Percentiles rank a stretch among this genome's conserved stretches.
These are phyloP conservation scores for Drosophila willistoni DNA, from an alignment of 1,140 invertebrate genomes.

Conservation along the genomic window DNA sequence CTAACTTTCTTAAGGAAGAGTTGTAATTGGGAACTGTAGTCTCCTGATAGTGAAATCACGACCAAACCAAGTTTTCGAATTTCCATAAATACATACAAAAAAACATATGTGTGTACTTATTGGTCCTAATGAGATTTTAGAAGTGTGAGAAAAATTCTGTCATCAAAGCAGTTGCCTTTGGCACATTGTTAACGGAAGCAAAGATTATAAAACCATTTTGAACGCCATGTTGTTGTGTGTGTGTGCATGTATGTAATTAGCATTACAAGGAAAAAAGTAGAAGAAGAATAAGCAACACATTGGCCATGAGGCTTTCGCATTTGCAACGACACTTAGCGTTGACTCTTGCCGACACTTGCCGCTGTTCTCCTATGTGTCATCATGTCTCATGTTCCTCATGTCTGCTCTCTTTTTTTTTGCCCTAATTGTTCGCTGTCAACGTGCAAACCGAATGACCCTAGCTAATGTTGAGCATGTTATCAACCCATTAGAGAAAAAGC, in stretches of 20 bases:
- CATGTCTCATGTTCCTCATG: constrained; percentile 7
- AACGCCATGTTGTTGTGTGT: constrained; percentile 37
- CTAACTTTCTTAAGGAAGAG: no score
- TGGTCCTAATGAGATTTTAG: constrained; percentile 61
- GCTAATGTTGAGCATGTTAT: not conserved
- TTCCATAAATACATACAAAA: no score
- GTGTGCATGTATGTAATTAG: constrained; percentile 71
- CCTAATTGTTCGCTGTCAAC: constrained; percentile 10
- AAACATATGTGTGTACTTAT: not conserved
- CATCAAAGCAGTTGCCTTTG: constrained; percentile 15
- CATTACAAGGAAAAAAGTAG: constrained; percentile 14
- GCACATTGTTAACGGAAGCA: constrained; percentile 69
- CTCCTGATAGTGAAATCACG: no score
- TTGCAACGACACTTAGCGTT: constrained; percentile 44
- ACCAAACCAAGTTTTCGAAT: no score
- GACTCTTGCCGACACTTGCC: constrained; percentile 6
- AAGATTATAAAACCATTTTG: constrained; percentile 74
- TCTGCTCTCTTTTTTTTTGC: not conserved
- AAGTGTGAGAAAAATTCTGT: constrained; percentile 15
- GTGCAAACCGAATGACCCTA: not conserved
- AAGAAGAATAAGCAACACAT: constrained; percentile 1
- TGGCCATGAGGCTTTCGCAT: constrained; percentile 22
- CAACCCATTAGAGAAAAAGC: not conserved
- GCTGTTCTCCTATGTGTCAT: not conserved
- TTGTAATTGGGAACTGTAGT: no score